phyloP scores from a whole-genome alignment of 1,140 invertebrate species.

The Bombus polaris region DNA sequence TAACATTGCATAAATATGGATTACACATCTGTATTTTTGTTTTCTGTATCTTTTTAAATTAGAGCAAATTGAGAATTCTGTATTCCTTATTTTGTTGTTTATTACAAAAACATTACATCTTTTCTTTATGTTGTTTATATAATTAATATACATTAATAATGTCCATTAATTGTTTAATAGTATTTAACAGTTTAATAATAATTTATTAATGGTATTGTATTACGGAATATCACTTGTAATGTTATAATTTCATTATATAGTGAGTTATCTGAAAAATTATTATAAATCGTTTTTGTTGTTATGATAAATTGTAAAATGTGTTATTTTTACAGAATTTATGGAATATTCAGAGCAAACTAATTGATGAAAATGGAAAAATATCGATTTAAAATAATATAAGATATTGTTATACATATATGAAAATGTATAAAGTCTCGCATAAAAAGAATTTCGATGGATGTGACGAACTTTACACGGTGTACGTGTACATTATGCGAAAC shows the following conservation, averaged over 20 bases:
- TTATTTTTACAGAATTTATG: slow-evolving; percentile 81
- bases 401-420: slow-evolving; percentile 17
- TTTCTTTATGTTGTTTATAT: neutral
- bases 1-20: neutral
- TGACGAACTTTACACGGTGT: neutral
- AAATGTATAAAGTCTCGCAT: neutral
- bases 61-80: neutral
- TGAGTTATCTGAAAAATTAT: neutral
- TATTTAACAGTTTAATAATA: neutral
- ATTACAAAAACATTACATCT: neutral
- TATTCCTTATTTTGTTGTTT: neutral
- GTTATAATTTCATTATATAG: neutral
- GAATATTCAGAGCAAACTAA: slow-evolving; percentile 80
- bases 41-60: slow-evolving; percentile 31
- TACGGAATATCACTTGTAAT: neutral
- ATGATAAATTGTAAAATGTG: slow-evolving; percentile 14
- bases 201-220: neutral
- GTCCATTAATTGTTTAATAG: neutral
- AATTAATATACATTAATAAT: neutral
- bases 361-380: slow-evolving; percentile 70
- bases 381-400: slow-evolving; percentile 17
- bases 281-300: neutral
- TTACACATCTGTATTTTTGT: slow-evolving; percentile 15
- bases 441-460: neutral
- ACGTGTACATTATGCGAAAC: slow-evolving; percentile 5